A percentile compares a stretch with the other conserved stretches of the same genome.
These are phyloP conservation scores for Triplophysa rosa DNA, from an alignment of 2,113 vertebrate species.

Conservation along the genomic window DNA sequence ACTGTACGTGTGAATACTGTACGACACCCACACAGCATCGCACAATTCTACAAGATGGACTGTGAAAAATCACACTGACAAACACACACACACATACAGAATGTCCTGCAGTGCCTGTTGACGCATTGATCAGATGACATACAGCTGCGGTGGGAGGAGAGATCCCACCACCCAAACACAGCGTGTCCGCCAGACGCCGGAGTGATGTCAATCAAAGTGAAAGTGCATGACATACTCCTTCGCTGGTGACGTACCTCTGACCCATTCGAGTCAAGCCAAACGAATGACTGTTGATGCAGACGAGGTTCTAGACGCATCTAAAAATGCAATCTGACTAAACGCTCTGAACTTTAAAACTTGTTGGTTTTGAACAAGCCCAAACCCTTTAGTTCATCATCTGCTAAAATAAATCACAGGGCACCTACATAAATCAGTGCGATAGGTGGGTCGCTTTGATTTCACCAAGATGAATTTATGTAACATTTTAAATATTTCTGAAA, in stretches of 20 bases:
- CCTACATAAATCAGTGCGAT: background rate
- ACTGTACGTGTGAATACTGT: constrained; percentile 42
- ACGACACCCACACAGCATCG: constrained; percentile 60
- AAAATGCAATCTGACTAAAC: background rate
- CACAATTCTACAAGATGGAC: constrained; percentile 59
- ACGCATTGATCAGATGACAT: constrained; percentile 20
- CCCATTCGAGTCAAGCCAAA: background rate
- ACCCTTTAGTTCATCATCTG: too few relatives aligned
- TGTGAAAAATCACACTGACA: constrained; percentile 57
- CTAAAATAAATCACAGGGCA: background rate
- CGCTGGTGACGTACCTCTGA: background rate
- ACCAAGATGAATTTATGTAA: background rate
- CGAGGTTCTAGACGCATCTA: background rate
- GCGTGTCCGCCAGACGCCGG: background rate
- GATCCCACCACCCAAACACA: background rate
- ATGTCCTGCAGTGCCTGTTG: background rate
- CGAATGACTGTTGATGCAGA: background rate
- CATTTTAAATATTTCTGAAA: background rate
- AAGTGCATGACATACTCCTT: background rate
- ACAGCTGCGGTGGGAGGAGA: constrained; percentile 24
- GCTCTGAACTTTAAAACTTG: background rate
- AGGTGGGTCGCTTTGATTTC: background rate
- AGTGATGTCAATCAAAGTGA: background rate
- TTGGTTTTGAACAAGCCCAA: background rate
- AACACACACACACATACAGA: constrained; percentile 5